These are phyloP conservation scores for Arnoldichthys spilopterus DNA, from an alignment of 2,797 vertebrate species.

Conservation along the genomic window DNA sequence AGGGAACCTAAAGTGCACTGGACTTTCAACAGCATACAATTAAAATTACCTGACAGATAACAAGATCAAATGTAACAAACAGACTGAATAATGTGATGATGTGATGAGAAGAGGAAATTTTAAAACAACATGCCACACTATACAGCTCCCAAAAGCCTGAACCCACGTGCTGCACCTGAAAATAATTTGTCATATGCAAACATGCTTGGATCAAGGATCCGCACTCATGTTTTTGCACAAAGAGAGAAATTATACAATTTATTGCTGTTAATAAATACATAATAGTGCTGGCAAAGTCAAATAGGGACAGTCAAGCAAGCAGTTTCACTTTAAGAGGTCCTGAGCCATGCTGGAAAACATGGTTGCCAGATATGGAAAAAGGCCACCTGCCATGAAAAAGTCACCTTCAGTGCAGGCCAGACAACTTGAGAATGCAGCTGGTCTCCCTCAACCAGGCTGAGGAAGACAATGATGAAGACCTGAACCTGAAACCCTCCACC, in stretches of 20 bases:
- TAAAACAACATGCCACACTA: background rate
- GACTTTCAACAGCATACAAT: background rate
- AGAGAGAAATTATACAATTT: background rate
- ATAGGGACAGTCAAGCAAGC: background rate
- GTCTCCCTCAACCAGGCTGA: background rate
- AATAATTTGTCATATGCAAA: constrained; percentile 1
- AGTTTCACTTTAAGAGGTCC: constrained; percentile 8
- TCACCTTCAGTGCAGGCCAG: constrained; percentile 35
- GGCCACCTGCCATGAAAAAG: constrained; percentile 9
- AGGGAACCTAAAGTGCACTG: background rate
- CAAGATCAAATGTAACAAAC: background rate
- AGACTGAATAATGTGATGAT: background rate
- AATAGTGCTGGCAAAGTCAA: background rate
- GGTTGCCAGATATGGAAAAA: constrained; percentile 12
- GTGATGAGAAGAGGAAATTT: background rate
- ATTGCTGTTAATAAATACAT: background rate
- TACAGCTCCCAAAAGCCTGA: background rate
- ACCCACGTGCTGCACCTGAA: background rate
- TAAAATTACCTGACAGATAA: background rate
- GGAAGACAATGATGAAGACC: background rate
- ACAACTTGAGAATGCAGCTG: background rate
- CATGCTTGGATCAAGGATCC: too few species aligned
- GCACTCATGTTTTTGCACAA: too few species aligned
- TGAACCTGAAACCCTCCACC: background rate
- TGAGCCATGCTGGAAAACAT: background rate